Evolutionary conservation across 2,797 vertebrate species (phyloP).

Genomic region (Octomys mimax): DNA sequence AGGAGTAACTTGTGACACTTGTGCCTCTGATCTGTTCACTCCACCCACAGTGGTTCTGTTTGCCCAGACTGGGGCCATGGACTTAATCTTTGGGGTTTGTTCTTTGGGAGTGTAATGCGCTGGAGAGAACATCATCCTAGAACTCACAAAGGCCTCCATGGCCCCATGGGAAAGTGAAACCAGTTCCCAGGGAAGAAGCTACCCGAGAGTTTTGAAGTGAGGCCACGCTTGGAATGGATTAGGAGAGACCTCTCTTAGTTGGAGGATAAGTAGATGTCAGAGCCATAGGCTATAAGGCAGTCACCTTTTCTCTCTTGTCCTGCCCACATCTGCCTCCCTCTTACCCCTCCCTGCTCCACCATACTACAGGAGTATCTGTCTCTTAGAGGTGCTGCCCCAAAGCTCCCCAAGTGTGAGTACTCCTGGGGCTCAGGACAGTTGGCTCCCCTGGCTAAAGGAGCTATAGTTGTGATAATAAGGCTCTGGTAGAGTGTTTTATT

Average conservation of each 20-base stretch:
- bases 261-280: conserved; percentile 64
- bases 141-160: conserved; percentile 50
- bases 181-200: conserved; percentile 65
- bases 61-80: conserved; percentile 39
- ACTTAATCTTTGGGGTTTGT: conserved; percentile 45
- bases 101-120: conserved; percentile 50
- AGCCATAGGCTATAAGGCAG: conserved; percentile 54
- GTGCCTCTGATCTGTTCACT: conserved; percentile 67
- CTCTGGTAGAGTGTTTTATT: conserved; percentile 66
- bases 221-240: conserved; percentile 5
- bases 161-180: conserved; percentile 30
- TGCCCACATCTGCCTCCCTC: conserved; percentile 63
- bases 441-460: conserved; percentile 55
- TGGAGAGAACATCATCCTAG: conserved; percentile 44
- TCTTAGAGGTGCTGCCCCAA: conserved; percentile 73
- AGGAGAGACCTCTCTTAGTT: conserved; percentile 52
- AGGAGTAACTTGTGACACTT: conserved; percentile 61
- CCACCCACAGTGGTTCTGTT: conserved; percentile 47
- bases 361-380: conserved; percentile 69
- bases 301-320: conserved; percentile 60
- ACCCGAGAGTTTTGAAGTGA: conserved; percentile 56
- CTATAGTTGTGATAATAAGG: conserved; percentile 58
- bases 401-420: conserved; percentile 56
- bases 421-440: conserved; percentile 69
- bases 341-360: conserved; percentile 26